Base-by-base conservation (phyloP, 2,888 invertebrate species). In the Meteorus cinctellus region DNA sequence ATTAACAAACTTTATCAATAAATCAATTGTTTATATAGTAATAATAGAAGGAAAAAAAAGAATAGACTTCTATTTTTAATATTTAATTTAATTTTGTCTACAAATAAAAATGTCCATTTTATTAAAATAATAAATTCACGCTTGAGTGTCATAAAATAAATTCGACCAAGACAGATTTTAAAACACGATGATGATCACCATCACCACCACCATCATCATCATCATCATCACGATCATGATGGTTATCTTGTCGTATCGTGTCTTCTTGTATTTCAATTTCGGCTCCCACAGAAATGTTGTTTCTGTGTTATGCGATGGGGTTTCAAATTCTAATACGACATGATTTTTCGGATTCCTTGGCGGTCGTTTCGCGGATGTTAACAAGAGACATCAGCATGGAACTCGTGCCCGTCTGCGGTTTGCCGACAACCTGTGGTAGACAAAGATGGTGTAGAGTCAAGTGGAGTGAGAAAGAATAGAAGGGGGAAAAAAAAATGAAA, bases 281-380 rank as follows among this genome's bases (percentile, higher is more conserved):
- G 60, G 48, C 73, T 66, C 55, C 68, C 72, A 76, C 73, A 74
- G 72, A 75, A 67, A 55, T 55, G 19, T 55, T 55, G 55, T 19
- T 55, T 55, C 19, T 55, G 66, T 45, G 66, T 45, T 76, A 66
- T 76, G 41, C 72, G 71, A 77, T 34, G 55, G 67, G 76, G 77
- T 63, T 70, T 74, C 74, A 74, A 60, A 66, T 81, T 83, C 85
- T 86, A 87, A 88, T 87, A 84, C 84, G 86, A 88, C 88, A 85
- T 84, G 84, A 86, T 87, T 86, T 88, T 87, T 87, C 84, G 86
- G 86, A 88, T 88, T 88, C 87, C 85, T 24, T 86, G 84, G 83
- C 81, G 86, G 84, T 85, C 86, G 84, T 86, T 86, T 85, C 82
- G 85, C 84, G 85, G 86, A 88, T 89, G 88, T 89, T 89, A 89